Base-by-base conservation (phyloP, 2,797 vertebrate species). In the Tragelaphus eurycerus region DNA sequence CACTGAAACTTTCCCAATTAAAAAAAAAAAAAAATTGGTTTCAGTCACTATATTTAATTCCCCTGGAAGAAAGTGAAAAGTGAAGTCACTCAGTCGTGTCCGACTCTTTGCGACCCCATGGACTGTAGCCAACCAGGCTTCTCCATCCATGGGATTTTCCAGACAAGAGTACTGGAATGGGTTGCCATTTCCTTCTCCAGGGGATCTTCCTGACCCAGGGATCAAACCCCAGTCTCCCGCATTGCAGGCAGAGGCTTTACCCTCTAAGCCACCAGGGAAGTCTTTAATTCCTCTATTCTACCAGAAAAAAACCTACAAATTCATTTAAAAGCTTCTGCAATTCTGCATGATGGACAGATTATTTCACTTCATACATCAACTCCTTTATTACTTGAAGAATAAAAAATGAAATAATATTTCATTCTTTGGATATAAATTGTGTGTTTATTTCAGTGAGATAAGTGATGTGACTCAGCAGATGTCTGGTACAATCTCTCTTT, bases 81-180 rank as follows among this genome's bases (percentile, higher is more conserved):
- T 71, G 67, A 71, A 38, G 34, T 38, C 0, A 0, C 19, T 71
- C n/a, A 71, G 34, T 71, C 1, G 0, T 38, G 67, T 38, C 10
- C 0, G 3, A 7, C 34, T 38, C 67, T 71, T 38, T 38, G 34
- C 0, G 0, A 13, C 19, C 11, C 19, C 19, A 23, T 38, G 67
- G 34, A 38, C 34, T 71, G 19, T 3, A 38, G 19, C 11, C 34
- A 23, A 38, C 19, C 11, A 38, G 67, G 21, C 34, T 38, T 19
- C 19, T 23, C 19, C 34, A 38, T 38, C 34, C 10, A 23, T 38
- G 19, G 67, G 10, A 38, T 38, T 38, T 23, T 71, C 5, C 67
- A 71, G 34, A 10, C 34, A 38, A 71, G 11, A 38, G 67, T 71
- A 38, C 5, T 38, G 1, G 34, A 38, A 3, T 38, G 34, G 67